Base-by-base conservation (phyloP, 2,797 vertebrate genomes). In the Tadarida brasiliensis region DNA sequence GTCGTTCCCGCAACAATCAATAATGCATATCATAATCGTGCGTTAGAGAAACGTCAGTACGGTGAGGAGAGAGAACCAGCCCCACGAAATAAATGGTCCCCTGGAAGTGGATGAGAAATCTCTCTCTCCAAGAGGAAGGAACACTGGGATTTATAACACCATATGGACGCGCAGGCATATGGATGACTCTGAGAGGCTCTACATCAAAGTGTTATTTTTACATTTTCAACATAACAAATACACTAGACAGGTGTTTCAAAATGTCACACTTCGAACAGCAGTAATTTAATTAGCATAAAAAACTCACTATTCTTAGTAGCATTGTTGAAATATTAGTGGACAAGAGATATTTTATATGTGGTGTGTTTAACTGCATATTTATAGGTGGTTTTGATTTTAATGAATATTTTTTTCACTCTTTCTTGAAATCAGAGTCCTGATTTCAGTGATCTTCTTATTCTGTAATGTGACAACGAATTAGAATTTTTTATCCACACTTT, bases 261-360 rank as follows among this genome's bases (percentile, higher is more conserved):
- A 97, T 97, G 78, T 81, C 91, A 97, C 35, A 33, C n/a, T 91
- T 96, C 90, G 90, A 97, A 87, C 80, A 96, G 77, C n/a, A 94
- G 88, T 73, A 90, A 96, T 95, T 95, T 95, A 81, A 97, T 92
- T 95, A 96, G 95, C 91, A 94, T 94, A 97, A 93, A 11, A 95
- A 94, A 97, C 84, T 92, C 88, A 89, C 76, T 88, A 63, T 39
- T 97, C 44, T 96, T 51, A 87, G 47, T 24, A 84, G 77, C 22
- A 22, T 63, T 49, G 19, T 57, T 93, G 90, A 97, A 96, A 87
- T 81, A 83, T 96, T 82, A 94, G 59, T 1, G 39, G 16, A 19
- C 77, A 65, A 80, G 73, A 61, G 57, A 90, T 85, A 74, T 92
- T 96, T 97, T 51, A 84, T 6, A 44, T 61, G 26, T 33, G 33